These are phyloP conservation scores for Bradypodion ventrale DNA, from an alignment of 2,797 vertebrate species.

Conservation along the genomic window DNA sequence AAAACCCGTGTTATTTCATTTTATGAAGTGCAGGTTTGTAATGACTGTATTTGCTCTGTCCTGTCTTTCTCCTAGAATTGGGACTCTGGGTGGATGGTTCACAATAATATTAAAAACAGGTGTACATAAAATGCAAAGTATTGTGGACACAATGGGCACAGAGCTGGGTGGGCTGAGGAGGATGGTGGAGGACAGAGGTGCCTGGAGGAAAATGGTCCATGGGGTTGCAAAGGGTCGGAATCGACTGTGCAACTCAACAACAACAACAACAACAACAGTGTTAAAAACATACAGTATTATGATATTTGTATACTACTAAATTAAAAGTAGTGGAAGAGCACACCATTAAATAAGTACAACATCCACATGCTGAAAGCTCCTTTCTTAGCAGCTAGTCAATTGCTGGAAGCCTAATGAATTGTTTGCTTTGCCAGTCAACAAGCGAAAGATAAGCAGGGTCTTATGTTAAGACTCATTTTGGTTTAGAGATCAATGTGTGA, in stretches of 20 bases:
- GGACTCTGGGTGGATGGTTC: neutral
- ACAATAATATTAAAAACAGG: neutral
- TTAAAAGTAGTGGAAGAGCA: neutral
- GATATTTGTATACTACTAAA: neutral
- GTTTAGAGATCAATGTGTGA: no score
- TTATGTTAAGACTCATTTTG: no score
- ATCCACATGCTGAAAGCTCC: neutral
- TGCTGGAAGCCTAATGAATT: no score
- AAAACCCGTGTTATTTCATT: neutral
- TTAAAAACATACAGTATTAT: neutral
- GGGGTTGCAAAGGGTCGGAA: no score
- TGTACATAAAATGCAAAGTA: neutral
- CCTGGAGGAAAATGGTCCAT: no score
- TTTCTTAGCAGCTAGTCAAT: neutral
- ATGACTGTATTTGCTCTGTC: neutral
- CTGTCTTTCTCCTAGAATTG: neutral
- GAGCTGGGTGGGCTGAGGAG: no score
- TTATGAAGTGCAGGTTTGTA: accelerated
- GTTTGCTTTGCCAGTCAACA: no score
- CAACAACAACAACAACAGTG: no score
- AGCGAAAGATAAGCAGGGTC: no score
- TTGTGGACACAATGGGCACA: no score
- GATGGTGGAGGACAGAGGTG: no score
- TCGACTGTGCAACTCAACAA: no score
- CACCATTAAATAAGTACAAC: neutral